These are phyloP conservation scores for Siderastrea radians DNA, from an alignment of 92 coral and sea anemone genomes.

Conservation along the genomic window DNA sequence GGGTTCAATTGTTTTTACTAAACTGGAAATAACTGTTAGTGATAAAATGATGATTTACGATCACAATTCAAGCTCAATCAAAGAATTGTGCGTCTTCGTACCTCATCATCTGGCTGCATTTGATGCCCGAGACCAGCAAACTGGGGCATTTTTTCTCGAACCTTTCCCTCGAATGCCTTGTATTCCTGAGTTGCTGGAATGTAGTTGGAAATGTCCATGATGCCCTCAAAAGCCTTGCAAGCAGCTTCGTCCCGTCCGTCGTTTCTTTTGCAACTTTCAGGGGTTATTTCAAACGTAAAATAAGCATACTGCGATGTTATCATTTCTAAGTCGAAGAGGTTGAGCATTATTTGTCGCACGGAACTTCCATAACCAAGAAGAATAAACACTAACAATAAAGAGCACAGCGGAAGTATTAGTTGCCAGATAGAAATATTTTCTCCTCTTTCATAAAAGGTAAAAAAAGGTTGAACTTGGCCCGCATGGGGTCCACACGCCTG, in stretches of 20 bases:
- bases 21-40: too few relatives aligned
- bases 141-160: slow-evolving; percentile 86
- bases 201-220: slow-evolving; percentile 76
- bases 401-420: neutral
- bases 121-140: slow-evolving; percentile 80
- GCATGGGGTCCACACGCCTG: too few relatives aligned
- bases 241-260: slow-evolving; percentile 77
- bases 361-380: slow-evolving; percentile 74
- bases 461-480: too few relatives aligned
- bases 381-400: slow-evolving; percentile 62
- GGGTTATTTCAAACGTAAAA: slow-evolving; percentile 60
- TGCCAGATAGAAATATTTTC: too few relatives aligned
- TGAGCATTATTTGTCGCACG: slow-evolving; percentile 75
- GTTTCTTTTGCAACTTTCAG: slow-evolving; percentile 63
- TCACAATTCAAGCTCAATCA: neutral
- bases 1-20: too few relatives aligned
- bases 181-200: slow-evolving; percentile 69
- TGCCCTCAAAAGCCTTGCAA: slow-evolving; percentile 84
- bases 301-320: slow-evolving; percentile 70
- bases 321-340: slow-evolving; percentile 75
- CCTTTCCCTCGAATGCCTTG: slow-evolving; percentile 65
- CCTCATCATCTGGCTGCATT: slow-evolving; percentile 77
- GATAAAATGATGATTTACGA: too few relatives aligned
- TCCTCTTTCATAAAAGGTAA: too few relatives aligned
- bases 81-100: neutral